A percentile compares a stretch with the other conserved stretches of the same genome.
Conservation (phyloP, 2,797 vertebrate genomes). For the Chelon auratus region DNA sequence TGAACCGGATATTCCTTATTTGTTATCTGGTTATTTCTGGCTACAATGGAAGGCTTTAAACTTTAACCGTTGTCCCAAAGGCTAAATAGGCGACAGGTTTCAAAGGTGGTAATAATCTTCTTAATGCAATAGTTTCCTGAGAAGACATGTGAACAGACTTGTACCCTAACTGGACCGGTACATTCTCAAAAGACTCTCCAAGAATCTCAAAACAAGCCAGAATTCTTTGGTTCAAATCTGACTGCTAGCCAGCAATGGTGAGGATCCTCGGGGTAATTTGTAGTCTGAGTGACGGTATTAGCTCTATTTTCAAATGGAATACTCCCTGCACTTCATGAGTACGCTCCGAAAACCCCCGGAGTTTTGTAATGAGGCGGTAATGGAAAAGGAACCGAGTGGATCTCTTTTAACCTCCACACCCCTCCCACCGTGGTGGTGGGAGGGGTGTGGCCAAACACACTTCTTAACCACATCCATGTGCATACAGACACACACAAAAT, state of each 20-base stretch:
- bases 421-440: no score
- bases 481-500: constrained; percentile 20
- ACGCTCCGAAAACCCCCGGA: constrained; percentile 40
- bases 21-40: no score
- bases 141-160: not conserved
- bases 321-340: constrained; percentile 55
- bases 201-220: constrained; percentile 41
- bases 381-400: constrained; percentile 59
- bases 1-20: no score
- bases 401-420: constrained; percentile 37
- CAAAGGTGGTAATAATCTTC: not conserved
- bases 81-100: no score
- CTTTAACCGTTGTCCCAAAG: no score
- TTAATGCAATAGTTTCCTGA: not conserved
- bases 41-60: no score
- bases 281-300: constrained; percentile 64
- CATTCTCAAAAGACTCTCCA: constrained; percentile 12
- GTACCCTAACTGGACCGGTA: not conserved
- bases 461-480: constrained; percentile 10
- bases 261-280: constrained; percentile 67
- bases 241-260: constrained; percentile 38
- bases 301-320: constrained; percentile 70
- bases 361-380: constrained; percentile 73
- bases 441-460: not conserved
- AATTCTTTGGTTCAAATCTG: constrained; percentile 60